These are phyloP conservation scores for Anticlea derivata DNA, from an alignment of 2,888 invertebrate species.

Conservation along the genomic window DNA sequence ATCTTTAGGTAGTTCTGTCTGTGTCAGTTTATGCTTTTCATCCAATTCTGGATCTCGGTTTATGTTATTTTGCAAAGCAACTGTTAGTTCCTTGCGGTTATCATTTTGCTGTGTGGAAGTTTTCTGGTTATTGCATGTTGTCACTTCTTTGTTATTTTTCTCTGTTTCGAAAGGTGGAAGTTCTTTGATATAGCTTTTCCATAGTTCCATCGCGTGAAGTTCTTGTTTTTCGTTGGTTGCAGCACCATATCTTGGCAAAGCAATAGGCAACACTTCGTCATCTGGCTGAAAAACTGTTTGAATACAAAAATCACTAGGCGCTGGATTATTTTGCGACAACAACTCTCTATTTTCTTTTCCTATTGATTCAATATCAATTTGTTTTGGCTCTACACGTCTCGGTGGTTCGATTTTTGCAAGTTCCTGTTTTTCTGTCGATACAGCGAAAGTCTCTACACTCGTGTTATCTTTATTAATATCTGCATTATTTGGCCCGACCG, in stretches of 20 bases:
- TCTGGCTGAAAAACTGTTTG: background rate
- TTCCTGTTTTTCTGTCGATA: background rate
- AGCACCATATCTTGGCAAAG: background rate
- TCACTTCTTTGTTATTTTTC: slow-evolving; percentile 1
- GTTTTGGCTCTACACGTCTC: background rate
- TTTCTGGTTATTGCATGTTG: background rate
- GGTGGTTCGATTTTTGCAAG: background rate
- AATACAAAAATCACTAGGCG: background rate
- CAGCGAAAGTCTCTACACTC: background rate
- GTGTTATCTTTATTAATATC: background rate
- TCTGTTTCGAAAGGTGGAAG: background rate
- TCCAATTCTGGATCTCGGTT: background rate
- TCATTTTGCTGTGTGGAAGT: slow-evolving; percentile 1
- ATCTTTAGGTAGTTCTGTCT: background rate
- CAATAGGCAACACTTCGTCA: background rate
- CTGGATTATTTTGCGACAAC: background rate
- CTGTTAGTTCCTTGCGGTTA: background rate
- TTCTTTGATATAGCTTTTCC: slow-evolving; percentile 12
- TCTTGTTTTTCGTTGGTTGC: background rate
- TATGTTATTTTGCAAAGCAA: background rate
- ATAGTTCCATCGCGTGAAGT: background rate
- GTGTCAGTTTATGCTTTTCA: background rate
- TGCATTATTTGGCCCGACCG: background rate
- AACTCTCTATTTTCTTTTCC: background rate
- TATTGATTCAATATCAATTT: background rate